Evolutionary conservation across 2,113 vertebrate species (phyloP).

Genomic region (Actinemys pallida): DNA sequence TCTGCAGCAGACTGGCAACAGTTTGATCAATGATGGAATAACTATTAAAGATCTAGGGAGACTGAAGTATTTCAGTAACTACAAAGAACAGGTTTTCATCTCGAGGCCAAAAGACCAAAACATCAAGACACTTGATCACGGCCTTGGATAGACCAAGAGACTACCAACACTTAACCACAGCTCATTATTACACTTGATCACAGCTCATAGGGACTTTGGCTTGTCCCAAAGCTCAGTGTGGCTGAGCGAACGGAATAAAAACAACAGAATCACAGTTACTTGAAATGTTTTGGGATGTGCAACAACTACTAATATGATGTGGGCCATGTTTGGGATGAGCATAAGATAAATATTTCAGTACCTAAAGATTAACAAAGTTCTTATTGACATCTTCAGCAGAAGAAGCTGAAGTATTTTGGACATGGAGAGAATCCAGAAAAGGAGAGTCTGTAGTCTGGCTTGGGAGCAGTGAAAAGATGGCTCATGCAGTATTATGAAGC

Average conservation of each 20-base stretch:
- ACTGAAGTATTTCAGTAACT: conserved; percentile 21
- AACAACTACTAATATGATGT: neutral
- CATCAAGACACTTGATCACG: too few relatives aligned
- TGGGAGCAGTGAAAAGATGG: neutral
- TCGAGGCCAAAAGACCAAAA: too few relatives aligned
- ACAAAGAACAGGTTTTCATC: too few relatives aligned
- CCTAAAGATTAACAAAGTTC: neutral
- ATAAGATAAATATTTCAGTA: neutral
- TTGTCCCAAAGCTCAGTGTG: neutral
- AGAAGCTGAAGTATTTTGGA: neutral
- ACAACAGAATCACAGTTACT: neutral
- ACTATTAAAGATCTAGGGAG: conserved; percentile 44
- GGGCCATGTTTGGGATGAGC: neutral
- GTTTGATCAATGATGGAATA: conserved; percentile 64
- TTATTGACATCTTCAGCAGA: neutral
- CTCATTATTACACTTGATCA: too few relatives aligned
- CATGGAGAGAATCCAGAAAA: neutral
- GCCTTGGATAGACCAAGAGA: too few relatives aligned
- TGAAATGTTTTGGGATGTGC: neutral
- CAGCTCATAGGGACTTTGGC: too few relatives aligned
- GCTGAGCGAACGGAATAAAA: neutral
- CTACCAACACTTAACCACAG: too few relatives aligned
- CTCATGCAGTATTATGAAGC: neutral
- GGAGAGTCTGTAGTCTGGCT: neutral
- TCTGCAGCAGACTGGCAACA: conserved; percentile 46